A percentile compares a stretch with the other conserved stretches of the same genome.
Evolutionary conservation across 1,140 invertebrate genomes (phyloP).

Genomic region (Hypothenemus hampei): DNA sequence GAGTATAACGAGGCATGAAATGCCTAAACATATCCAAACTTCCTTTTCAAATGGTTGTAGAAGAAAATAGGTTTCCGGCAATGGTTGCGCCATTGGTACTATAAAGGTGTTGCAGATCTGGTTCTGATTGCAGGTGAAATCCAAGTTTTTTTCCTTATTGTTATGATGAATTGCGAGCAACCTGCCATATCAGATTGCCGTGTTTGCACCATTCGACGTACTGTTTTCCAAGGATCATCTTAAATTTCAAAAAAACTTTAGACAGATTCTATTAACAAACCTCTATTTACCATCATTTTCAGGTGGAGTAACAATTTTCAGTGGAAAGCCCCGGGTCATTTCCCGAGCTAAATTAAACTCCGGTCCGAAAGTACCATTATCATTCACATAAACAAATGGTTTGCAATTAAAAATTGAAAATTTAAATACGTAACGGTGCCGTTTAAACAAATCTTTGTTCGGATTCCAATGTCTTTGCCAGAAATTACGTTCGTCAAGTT

Average conservation of each 20-base stretch:
- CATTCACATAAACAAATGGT: neutral
- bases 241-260: too few relatives aligned
- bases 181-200: neutral
- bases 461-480: neutral
- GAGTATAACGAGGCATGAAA: too few relatives aligned
- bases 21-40: neutral
- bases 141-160: neutral
- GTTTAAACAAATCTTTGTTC: neutral
- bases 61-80: slow-evolving; percentile 2
- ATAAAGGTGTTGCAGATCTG: slow-evolving; percentile 6
- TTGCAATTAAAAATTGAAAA: slow-evolving; percentile 9
- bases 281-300: too few relatives aligned
- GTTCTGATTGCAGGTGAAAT: neutral
- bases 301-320: neutral
- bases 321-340: neutral
- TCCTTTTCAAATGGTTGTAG: neutral
- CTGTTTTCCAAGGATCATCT: slow-evolving; percentile 1
- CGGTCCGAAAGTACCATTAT: neutral
- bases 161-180: slow-evolving; percentile 7
- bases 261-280: too few relatives aligned
- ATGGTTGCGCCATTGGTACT: slow-evolving; percentile 4
- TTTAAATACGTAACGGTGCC: slow-evolving; percentile 1
- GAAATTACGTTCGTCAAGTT: neutral
- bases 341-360: neutral
- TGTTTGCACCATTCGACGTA: neutral